Evolutionary conservation across 2,797 vertebrate genomes (phyloP).

Genomic region (Esox masquinongy): DNA sequence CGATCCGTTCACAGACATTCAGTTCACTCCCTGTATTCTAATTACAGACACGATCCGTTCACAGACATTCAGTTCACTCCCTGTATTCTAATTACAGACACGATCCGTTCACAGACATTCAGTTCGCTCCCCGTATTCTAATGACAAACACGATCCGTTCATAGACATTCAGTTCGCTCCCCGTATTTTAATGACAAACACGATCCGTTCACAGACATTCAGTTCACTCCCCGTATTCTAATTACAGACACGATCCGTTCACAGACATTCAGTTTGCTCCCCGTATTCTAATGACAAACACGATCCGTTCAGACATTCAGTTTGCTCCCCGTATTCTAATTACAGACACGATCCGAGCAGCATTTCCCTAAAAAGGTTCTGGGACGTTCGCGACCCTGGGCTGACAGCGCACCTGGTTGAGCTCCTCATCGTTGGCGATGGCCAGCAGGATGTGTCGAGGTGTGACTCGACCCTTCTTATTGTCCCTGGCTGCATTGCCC

Average conservation of each 20-base stretch:
- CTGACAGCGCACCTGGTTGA: conserved; percentile 87
- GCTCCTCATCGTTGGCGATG: conserved; percentile 95
- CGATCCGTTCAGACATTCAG: neutral
- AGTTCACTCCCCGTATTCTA: too few relatives aligned
- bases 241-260: neutral
- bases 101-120: too few relatives aligned
- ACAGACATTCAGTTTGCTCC: too few relatives aligned
- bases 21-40: too few relatives aligned
- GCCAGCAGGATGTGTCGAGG: conserved; percentile 91
- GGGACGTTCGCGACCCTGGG: too few relatives aligned
- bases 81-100: neutral
- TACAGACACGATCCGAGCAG: neutral
- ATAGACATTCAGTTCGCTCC: too few relatives aligned
- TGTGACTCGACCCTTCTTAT: conserved; percentile 97
- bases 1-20: too few relatives aligned
- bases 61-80: too few relatives aligned
- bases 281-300: neutral
- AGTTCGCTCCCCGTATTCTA: too few relatives aligned
- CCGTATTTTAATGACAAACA: neutral
- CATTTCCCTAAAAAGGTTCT: too few relatives aligned
- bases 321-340: too few relatives aligned
- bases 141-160: neutral
- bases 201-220: too few relatives aligned
- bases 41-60: neutral
- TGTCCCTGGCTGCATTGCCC: conserved; percentile 97